These are phyloP conservation scores for Zoanthus solanderi DNA, from an alignment of 92 coral and sea anemone species.

Conservation along the genomic window DNA sequence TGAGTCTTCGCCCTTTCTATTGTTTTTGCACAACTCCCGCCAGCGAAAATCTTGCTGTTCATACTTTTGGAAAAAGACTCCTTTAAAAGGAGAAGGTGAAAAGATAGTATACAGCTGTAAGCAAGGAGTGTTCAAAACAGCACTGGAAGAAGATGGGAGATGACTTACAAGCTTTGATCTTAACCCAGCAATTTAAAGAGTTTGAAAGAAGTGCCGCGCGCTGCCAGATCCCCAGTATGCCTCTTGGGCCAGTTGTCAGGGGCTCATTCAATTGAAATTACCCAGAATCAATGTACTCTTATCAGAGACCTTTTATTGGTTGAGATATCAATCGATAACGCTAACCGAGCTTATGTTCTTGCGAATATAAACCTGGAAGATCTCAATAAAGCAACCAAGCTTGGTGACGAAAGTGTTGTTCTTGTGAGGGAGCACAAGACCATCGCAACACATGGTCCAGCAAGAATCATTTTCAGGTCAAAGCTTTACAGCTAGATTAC, in stretches of 20 bases:
- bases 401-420: slow-evolving; percentile 45
- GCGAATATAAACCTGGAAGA: slow-evolving; percentile 66
- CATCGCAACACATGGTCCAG: slow-evolving; percentile 64
- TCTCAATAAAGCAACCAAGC: slow-evolving; percentile 34
- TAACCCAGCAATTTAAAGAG: no score
- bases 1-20: no score
- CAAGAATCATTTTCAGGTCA: slow-evolving; percentile 46
- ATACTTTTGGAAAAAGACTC: no score
- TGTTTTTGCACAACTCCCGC: no score
- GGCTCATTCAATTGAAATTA: slow-evolving; percentile 34
- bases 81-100: no score
- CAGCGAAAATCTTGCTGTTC: no score
- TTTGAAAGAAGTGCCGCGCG: no score
- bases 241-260: slow-evolving; percentile 57
- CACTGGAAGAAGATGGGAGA: no score
- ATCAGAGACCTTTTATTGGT: slow-evolving; percentile 66
- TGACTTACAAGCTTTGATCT: no score
- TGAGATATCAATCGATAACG: slow-evolving; percentile 34
- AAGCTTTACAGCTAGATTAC: slow-evolving; percentile 59
- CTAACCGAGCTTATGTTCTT: slow-evolving; percentile 53
- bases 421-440: slow-evolving; percentile 65
- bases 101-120: no score
- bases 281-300: slow-evolving; percentile 58
- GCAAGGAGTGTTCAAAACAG: no score
- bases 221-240: not conserved